Evolutionary conservation across 2,113 vertebrate species (phyloP), one percentile per base, ranked within the genome.

Genomic region (Corapipo altera): DNA sequence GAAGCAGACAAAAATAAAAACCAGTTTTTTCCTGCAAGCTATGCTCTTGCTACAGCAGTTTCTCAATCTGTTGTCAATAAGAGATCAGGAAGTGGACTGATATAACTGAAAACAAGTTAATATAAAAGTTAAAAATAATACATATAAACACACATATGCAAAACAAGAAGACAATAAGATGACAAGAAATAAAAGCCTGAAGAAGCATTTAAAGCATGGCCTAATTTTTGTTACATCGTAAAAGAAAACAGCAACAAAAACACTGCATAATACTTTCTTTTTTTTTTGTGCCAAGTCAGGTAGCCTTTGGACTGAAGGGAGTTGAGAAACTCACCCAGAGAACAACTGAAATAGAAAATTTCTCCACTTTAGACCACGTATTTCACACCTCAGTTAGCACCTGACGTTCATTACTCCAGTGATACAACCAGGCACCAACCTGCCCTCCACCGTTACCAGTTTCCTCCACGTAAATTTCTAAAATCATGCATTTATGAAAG

Each of bases 21-120:
- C 37, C 43, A 88, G 85, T 7, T 49, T 79, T 89, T 89, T 39
- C 70, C 57, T 46, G n/a, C 33, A 52, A 57, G 49, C 26, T 14
- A 20, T 18, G 19, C 43, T 67, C 88, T 37, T 58, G 33, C 48
- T 71, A n/a, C 43, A 55, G 79, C 65, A 39, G 51, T 49, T 74
- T 54, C 79, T 61, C 82, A 85, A 66, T 71, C 86, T 86, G 91
- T 48, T 89, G 65, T 67, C 83, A 80, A 49, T 81, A 91, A 92
- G 70, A 7, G 3, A 81, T 6, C 65, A 77, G 55, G 69, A 93
- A 91, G 27, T 15, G 8, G 59, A 44, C 80, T 71, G 73, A 14
- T 51, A 70, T 15, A 71, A 66, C 61, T 55, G 76, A 48, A 88
- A 91, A 92, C 23, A 84, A 81, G 35, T 57, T 62, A 23, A 90